These are phyloP conservation scores for Polia nebulosa DNA, from an alignment of 2,888 invertebrate genomes.

Conservation along the genomic window DNA sequence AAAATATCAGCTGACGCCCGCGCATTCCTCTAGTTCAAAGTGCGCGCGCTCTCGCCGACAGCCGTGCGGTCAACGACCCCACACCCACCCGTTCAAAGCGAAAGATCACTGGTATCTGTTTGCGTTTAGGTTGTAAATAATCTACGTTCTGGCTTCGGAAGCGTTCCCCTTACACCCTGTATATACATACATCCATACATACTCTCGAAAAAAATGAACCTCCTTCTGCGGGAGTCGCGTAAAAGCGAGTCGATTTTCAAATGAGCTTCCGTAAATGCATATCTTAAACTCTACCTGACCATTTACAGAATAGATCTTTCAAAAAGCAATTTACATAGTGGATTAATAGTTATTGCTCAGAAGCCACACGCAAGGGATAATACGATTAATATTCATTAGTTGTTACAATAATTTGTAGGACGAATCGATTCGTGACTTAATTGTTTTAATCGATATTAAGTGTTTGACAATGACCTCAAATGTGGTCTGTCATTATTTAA, in stretches of 20 bases:
- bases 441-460: slow-evolving; percentile 54
- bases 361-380: slow-evolving; percentile 63
- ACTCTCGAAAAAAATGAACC: too few species aligned
- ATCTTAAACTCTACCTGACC: slow-evolving; percentile 5
- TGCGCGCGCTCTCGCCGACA: too few species aligned
- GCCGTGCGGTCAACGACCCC: too few species aligned
- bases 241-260: not conserved
- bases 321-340: slow-evolving; percentile 63
- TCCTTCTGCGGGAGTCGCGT: too few species aligned
- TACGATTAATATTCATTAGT: slow-evolving; percentile 60
- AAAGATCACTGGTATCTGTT: too few species aligned
- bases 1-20: too few species aligned
- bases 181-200: too few species aligned
- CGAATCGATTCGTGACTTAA: slow-evolving; percentile 25
- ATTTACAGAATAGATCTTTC: slow-evolving; percentile 44
- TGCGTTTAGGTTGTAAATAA: too few species aligned
- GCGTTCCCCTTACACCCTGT: too few species aligned
- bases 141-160: too few species aligned
- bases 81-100: too few species aligned
- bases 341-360: slow-evolving; percentile 65
- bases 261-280: slow-evolving; percentile 28
- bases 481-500: slow-evolving; percentile 22
- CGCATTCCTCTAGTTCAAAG: too few species aligned
- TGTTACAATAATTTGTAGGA: slow-evolving; percentile 51
- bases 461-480: slow-evolving; percentile 55